Conservation (phyloP, 1,140 invertebrate genomes). For the Venustaconcha ellipsiformis region DNA sequence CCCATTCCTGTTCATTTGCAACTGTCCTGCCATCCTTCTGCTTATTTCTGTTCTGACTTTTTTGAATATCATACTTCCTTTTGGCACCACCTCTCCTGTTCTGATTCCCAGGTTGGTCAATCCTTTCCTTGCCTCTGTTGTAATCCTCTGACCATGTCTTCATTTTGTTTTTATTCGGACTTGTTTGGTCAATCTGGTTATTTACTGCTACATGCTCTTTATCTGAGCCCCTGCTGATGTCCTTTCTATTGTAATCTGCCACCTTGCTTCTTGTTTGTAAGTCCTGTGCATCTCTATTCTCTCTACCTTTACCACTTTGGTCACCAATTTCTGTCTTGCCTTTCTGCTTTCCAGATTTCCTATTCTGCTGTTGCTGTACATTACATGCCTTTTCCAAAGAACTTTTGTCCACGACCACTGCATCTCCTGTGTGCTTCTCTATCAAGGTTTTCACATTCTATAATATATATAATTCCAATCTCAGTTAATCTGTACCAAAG, state of each 20-base stretch:
- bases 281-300: too few relatives aligned
- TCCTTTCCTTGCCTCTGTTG: background rate
- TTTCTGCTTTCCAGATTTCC: too few relatives aligned
- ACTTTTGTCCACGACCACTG: background rate
- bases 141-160: too few relatives aligned
- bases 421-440: conserved; percentile 22
- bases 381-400: too few relatives aligned
- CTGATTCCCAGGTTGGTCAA: background rate
- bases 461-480: background rate
- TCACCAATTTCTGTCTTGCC: too few relatives aligned
- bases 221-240: background rate
- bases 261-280: too few relatives aligned
- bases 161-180: too few relatives aligned
- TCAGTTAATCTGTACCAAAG: too few relatives aligned
- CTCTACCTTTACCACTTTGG: too few relatives aligned
- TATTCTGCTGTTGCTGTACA: too few relatives aligned
- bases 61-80: background rate
- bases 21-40: background rate
- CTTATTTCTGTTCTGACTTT: background rate
- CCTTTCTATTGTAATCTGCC: background rate
- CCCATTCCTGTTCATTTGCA: too few relatives aligned
- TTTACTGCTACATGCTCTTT: background rate
- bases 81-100: background rate
- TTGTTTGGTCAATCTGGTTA: too few relatives aligned
- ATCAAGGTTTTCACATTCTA: conserved; percentile 25